A percentile compares a stretch with the other conserved stretches of the same genome.
Conservation (phyloP, 2,113 vertebrate species). For the Leptobrachium leishanense region DNA sequence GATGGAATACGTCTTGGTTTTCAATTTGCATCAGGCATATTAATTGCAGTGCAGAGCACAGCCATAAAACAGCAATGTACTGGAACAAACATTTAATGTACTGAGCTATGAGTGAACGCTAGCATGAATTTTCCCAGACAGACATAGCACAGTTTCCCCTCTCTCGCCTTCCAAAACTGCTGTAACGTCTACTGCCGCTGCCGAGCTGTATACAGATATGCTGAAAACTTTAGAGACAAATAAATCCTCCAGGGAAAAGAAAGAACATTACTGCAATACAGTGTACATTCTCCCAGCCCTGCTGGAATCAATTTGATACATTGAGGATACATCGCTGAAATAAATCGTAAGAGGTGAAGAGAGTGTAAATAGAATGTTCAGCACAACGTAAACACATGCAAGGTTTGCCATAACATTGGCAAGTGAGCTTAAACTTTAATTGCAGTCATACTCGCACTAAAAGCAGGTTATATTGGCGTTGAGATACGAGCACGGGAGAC, state of each 20-base stretch:
- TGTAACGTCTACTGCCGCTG: constrained; percentile 14
- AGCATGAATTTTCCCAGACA: constrained; percentile 44
- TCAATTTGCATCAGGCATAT: constrained; percentile 48
- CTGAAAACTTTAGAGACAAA: constrained; percentile 20
- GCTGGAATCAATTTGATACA: neutral
- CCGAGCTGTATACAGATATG: neutral
- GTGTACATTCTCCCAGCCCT: neutral
- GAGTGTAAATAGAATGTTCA: no score
- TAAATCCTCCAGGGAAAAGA: constrained; percentile 7
- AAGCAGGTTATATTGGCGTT: no score
- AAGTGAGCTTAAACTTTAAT: no score
- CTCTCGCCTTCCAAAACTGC: neutral
- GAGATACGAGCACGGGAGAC: no score
- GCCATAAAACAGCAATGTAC: constrained; percentile 47
- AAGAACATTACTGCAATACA: neutral
- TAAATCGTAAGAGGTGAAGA: no score
- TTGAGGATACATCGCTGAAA: neutral
- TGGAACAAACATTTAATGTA: constrained; percentile 49
- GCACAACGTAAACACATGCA: no score
- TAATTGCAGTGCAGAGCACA: constrained; percentile 43
- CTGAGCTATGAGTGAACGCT: constrained; percentile 46
- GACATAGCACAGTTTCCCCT: constrained; percentile 19
- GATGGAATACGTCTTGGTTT: constrained; percentile 39
- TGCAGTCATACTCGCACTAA: no score
- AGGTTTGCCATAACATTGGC: no score